These are phyloP conservation scores for Folsomia manolachei DNA, from an alignment of 2,888 invertebrate genomes.

Conservation along the genomic window DNA sequence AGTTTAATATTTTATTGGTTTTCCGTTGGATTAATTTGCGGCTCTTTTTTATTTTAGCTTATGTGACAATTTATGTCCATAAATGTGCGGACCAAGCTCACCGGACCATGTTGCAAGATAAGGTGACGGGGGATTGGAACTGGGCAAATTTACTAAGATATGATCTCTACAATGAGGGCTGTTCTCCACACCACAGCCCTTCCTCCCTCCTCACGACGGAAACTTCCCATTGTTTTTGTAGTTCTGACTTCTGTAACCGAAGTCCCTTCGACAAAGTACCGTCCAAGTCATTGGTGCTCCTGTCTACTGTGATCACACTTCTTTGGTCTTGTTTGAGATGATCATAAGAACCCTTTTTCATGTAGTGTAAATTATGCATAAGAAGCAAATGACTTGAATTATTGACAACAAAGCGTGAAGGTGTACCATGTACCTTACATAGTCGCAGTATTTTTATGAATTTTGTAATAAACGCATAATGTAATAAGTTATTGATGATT, in stretches of 20 bases:
- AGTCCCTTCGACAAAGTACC: conserved; percentile 1
- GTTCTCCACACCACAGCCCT: conserved; percentile 33
- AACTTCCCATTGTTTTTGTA: conserved; percentile 44
- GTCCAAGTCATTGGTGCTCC: background rate
- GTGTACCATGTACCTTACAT: too few species aligned
- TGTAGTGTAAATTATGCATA: too few species aligned
- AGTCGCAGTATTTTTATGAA: too few species aligned
- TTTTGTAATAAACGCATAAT: too few species aligned
- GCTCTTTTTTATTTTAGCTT: conserved; percentile 22
- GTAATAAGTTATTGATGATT: too few species aligned
- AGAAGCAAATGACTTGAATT: too few species aligned
- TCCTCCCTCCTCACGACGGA: conserved; percentile 44
- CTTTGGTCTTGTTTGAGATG: background rate
- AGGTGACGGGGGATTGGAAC: conserved; percentile 37
- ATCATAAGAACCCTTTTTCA: too few species aligned
- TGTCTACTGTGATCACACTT: background rate
- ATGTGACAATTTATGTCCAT: conserved; percentile 39
- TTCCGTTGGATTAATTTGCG: background rate
- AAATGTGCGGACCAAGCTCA: conserved; percentile 46
- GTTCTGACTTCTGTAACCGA: conserved; percentile 41
- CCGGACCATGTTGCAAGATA: conserved; percentile 43
- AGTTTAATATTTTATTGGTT: background rate
- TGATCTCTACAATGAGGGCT: conserved; percentile 44
- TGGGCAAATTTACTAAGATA: conserved; percentile 42
- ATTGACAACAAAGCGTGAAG: too few species aligned